Conservation (phyloP, 2,888 invertebrate genomes). For the Drosophila neoperkinsi region DNA sequence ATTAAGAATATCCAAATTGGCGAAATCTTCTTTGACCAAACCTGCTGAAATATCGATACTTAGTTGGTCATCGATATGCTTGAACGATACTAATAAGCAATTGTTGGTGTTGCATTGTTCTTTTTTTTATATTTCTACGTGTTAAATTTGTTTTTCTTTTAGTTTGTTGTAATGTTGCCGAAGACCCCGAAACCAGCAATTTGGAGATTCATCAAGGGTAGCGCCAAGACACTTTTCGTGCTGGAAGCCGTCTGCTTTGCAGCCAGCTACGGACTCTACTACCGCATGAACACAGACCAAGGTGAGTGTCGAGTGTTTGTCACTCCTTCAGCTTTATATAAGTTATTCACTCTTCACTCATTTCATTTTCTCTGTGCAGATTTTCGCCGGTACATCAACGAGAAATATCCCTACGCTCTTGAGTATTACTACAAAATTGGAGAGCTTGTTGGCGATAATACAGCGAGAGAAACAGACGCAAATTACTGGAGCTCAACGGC, state of each 20-base stretch:
- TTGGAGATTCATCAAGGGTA: slow-evolving; percentile 86
- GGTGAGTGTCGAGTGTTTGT: slow-evolving; percentile 87
- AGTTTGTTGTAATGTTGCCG: slow-evolving; percentile 87
- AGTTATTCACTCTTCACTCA: slow-evolving; percentile 24
- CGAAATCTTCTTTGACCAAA: slow-evolving; percentile 8
- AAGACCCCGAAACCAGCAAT: slow-evolving; percentile 87
- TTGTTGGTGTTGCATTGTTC: slow-evolving; percentile 10
- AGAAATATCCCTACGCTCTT: slow-evolving; percentile 88
- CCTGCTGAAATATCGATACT: slow-evolving; percentile 31
- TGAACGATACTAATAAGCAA: slow-evolving; percentile 36
- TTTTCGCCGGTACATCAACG: slow-evolving; percentile 89
- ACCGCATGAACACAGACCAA: slow-evolving; percentile 89
- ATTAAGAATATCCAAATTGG: background rate
- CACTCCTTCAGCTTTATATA: slow-evolving; percentile 51
- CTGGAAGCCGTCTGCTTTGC: slow-evolving; percentile 87
- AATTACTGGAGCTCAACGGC: slow-evolving; percentile 86
- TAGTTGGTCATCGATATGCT: background rate
- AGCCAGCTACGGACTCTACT: slow-evolving; percentile 88
- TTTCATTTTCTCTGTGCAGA: slow-evolving; percentile 86
- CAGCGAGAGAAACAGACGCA: slow-evolving; percentile 86
- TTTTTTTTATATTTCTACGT: slow-evolving; percentile 14
- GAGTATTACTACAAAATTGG: slow-evolving; percentile 90
- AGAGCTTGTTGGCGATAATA: slow-evolving; percentile 87
- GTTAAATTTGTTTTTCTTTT: slow-evolving; percentile 28
- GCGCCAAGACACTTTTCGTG: slow-evolving; percentile 87